Percentiles rank a stretch among this genome's conserved stretches.
These are phyloP conservation scores for Lordiphosa fenestrarum DNA, from an alignment of 2,888 invertebrate genomes.

Conservation along the genomic window DNA sequence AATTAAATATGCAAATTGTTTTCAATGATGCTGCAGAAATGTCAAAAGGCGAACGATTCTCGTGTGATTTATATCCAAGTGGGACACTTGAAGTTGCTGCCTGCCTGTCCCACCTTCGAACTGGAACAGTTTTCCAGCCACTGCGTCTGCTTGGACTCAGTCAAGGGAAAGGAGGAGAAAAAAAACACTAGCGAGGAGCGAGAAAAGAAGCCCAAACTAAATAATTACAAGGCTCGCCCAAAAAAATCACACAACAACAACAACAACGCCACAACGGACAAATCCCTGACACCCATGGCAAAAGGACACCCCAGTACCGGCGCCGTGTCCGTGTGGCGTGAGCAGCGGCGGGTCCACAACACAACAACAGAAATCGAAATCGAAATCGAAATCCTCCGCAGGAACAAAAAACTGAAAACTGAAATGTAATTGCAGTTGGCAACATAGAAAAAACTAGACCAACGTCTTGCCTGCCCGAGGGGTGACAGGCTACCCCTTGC, in stretches of 20 bases:
- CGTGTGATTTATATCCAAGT: constrained; percentile 45
- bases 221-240: constrained; percentile 58
- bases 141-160: constrained; percentile 21
- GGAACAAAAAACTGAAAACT: constrained; percentile 16
- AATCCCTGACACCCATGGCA: constrained; percentile 59
- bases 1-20: constrained; percentile 70
- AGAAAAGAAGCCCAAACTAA: constrained; percentile 50
- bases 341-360: constrained; percentile 18
- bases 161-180: too few relatives aligned
- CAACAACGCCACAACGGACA: constrained; percentile 37
- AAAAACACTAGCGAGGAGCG: not conserved
- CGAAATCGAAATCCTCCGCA: constrained; percentile 37
- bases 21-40: constrained; percentile 64
- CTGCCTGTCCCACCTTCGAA: constrained; percentile 40
- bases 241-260: constrained; percentile 23
- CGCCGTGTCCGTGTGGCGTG: constrained; percentile 38
- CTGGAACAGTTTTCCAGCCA: constrained; percentile 57
- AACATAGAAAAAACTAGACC: constrained; percentile 55
- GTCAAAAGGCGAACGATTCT: constrained; percentile 42
- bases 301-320: constrained; percentile 23
- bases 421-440: constrained; percentile 62
- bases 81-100: constrained; percentile 55
- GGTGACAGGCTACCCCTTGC: constrained; percentile 50
- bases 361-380: constrained; percentile 35
- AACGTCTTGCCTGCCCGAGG: constrained; percentile 50